Conservation (phyloP, 2,113 vertebrate species). For the Pantherophis guttatus region DNA sequence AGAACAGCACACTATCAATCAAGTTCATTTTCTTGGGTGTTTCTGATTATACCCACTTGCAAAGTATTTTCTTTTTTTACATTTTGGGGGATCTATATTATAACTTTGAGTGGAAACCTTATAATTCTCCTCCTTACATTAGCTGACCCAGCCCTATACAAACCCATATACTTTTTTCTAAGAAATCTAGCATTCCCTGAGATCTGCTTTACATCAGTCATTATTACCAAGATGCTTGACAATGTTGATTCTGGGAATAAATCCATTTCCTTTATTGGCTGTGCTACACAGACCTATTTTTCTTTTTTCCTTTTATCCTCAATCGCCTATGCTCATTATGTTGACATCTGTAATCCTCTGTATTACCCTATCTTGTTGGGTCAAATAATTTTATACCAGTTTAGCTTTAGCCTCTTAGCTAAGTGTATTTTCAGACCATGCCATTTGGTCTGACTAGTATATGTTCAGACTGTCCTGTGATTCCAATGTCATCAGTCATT, state of each 20-base stretch:
- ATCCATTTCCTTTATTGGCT: background rate
- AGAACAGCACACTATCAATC: background rate
- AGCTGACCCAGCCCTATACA: conserved; percentile 34
- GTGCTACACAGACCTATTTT: background rate
- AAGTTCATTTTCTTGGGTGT: conserved; percentile 51
- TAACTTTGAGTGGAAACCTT: conserved; percentile 37
- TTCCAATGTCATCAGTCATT: conserved; percentile 48
- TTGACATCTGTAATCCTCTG: conserved; percentile 57
- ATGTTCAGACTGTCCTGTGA: conserved; percentile 13
- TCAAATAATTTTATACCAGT: conserved; percentile 9
- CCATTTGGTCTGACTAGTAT: background rate
- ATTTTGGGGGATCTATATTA: conserved; percentile 46
- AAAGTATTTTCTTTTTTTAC: conserved; percentile 43
- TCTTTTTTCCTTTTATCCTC: conserved; percentile 5
- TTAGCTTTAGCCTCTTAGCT: conserved; percentile 40
- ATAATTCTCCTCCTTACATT: conserved; percentile 44
- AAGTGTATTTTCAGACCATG: conserved; percentile 26
- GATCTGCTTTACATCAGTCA: background rate
- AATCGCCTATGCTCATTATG: conserved; percentile 56
- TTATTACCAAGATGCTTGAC: background rate
- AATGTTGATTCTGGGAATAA: background rate
- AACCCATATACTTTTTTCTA: conserved; percentile 59
- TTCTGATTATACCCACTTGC: conserved; percentile 13
- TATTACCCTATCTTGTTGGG: conserved; percentile 52
- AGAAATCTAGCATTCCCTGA: conserved; percentile 40